These are phyloP conservation scores for Ochlodes sylvanus DNA, from an alignment of 2,888 invertebrate genomes.

Conservation along the genomic window DNA sequence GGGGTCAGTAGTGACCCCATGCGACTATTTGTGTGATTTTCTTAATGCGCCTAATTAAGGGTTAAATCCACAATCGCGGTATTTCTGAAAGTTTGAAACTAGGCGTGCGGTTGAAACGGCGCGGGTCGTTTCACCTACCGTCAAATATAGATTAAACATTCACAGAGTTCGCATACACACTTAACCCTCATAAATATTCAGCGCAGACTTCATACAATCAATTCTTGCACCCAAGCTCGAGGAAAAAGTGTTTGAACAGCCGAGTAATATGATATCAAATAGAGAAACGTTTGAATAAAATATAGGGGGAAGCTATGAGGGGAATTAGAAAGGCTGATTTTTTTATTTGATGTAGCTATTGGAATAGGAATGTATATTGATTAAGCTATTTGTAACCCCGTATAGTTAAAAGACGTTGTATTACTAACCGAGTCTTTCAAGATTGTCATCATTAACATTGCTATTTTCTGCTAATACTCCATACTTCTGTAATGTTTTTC, in stretches of 20 bases:
- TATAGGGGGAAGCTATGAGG: constrained; percentile 49
- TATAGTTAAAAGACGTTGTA: no score
- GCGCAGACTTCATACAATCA: constrained; percentile 78
- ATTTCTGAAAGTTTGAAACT: constrained; percentile 43
- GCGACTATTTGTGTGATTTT: no score
- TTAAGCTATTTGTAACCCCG: neutral
- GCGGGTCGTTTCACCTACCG: constrained; percentile 53
- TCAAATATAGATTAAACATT: constrained; percentile 83
- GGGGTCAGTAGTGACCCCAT: no score
- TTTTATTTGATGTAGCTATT: constrained; percentile 15
- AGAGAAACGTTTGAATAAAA: constrained; percentile 73
- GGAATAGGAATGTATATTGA: neutral
- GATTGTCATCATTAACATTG: no score
- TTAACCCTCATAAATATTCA: constrained; percentile 84
- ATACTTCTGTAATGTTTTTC: no score
- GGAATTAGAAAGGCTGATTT: constrained; percentile 34
- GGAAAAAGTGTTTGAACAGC: constrained; percentile 75
- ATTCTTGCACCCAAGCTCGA: constrained; percentile 69
- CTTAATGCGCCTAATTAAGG: no score
- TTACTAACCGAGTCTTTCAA: no score
- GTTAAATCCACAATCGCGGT: constrained; percentile 35
- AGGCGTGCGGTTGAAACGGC: constrained; percentile 38
- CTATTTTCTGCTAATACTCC: no score
- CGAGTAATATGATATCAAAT: constrained; percentile 76
- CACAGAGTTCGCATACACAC: constrained; percentile 82